Conservation (phyloP, 2,888 invertebrate species). For the Reticulitermes lucifugus region DNA sequence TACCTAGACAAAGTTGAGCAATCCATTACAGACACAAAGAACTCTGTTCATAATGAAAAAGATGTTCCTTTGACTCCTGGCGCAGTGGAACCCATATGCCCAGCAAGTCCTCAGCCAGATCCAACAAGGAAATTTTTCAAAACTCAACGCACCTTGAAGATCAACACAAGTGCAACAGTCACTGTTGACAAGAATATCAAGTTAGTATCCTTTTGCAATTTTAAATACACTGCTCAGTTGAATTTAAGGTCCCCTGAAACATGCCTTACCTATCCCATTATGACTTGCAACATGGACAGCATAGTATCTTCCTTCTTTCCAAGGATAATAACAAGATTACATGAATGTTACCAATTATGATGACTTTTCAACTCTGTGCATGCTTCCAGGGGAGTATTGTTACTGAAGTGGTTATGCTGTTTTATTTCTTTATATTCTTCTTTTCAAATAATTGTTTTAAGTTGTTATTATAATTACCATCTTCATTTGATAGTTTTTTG, state of each 20-base stretch:
- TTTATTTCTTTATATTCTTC: no score
- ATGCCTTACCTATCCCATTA: no score
- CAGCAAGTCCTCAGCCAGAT: conserved; percentile 55
- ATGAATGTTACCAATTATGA: no score
- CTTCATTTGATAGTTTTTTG: background rate
- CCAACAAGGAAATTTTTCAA: conserved; percentile 64
- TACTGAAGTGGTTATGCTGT: no score
- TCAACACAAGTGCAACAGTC: conserved; percentile 57
- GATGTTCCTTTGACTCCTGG: background rate
- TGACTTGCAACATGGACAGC: no score
- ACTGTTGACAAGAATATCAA: conserved; percentile 62
- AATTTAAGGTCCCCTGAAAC: no score
- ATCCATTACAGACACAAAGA: background rate
- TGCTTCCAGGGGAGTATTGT: no score
- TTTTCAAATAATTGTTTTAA: background rate
- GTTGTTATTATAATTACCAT: background rate
- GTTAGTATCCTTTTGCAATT: conserved; percentile 46
- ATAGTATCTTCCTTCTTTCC: no score
- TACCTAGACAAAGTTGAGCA: conserved; percentile 10
- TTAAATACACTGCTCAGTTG: background rate
- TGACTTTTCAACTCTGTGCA: no score
- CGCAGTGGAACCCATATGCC: background rate
- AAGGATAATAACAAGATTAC: no score
- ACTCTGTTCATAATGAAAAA: background rate
- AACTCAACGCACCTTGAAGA: conserved; percentile 58